Evolutionary conservation across 2,797 vertebrate genomes (phyloP).

Genomic region (Anabacerthia variegaticeps): DNA sequence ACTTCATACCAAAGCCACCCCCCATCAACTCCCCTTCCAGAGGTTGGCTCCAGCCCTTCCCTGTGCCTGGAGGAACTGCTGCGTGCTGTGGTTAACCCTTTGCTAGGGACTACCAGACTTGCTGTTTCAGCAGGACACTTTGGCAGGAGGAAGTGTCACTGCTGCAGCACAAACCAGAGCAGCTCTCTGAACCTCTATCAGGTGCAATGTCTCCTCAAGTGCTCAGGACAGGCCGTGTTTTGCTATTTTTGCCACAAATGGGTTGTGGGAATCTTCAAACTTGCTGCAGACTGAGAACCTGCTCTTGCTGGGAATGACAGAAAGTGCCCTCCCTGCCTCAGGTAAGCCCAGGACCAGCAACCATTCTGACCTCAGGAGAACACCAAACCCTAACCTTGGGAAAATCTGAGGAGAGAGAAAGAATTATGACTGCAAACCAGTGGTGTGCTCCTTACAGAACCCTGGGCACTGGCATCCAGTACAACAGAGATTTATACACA

Average conservation of each 20-base stretch:
- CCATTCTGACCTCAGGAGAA: not conserved
- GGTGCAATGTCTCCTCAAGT: not conserved
- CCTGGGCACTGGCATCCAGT: not conserved
- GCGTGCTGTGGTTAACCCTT: not conserved
- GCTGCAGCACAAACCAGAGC: not conserved
- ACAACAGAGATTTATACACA: not conserved
- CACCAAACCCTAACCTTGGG: not conserved
- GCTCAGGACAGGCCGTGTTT: not conserved
- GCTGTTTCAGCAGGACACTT: not conserved
- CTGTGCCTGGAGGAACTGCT: not conserved
- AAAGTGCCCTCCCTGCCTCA: not conserved
- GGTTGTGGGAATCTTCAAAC: not conserved
- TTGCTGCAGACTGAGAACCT: not conserved
- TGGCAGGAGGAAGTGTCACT: not conserved
- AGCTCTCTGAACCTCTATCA: not conserved
- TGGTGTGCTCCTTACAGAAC: not conserved
- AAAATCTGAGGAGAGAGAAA: not conserved
- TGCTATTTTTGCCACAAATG: not conserved
- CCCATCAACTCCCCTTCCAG: not conserved
- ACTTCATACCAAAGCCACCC: not conserved
- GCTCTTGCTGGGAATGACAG: not conserved
- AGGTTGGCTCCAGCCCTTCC: not conserved
- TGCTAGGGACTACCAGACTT: not conserved
- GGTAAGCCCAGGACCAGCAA: not conserved
- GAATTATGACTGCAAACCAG: not conserved